Conservation (phyloP, 1,140 invertebrate species). For the Drosophila kanapiae region DNA sequence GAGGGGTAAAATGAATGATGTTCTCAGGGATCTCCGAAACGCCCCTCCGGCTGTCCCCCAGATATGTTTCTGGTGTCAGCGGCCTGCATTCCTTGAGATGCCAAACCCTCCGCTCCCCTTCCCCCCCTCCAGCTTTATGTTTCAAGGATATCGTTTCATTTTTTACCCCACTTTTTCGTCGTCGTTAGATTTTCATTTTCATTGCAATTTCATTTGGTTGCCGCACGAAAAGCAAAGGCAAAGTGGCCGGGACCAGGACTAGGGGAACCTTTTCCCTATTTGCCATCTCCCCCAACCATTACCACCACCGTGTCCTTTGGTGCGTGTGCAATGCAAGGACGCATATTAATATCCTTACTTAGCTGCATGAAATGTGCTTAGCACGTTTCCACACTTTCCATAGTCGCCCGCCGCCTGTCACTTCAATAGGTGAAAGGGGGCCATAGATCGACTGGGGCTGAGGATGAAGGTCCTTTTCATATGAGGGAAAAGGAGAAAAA, state of each 20-base stretch:
- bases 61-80: slow-evolving; percentile 42
- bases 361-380: slow-evolving; percentile 71
- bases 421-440: slow-evolving; percentile 6
- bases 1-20: slow-evolving; percentile 83
- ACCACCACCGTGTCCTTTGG: slow-evolving; percentile 26
- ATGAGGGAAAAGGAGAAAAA: background rate
- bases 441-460: background rate
- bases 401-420: background rate
- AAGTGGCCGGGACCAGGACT: slow-evolving; percentile 52
- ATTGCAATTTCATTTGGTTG: slow-evolving; percentile 82
- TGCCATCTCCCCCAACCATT: background rate
- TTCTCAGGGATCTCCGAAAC: slow-evolving; percentile 45
- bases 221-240: slow-evolving; percentile 73
- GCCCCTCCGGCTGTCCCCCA: background rate
- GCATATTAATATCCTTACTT: slow-evolving; percentile 83
- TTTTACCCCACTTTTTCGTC: slow-evolving; percentile 70
- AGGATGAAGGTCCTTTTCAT: background rate
- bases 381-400: slow-evolving; percentile 65
- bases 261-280: slow-evolving; percentile 10
- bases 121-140: slow-evolving; percentile 38
- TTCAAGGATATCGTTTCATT: slow-evolving; percentile 79
- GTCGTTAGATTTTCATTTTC: slow-evolving; percentile 83
- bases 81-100: slow-evolving; percentile 55
- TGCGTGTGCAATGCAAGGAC: slow-evolving; percentile 68
- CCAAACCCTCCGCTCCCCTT: background rate